Conservation (phyloP, 2,888 invertebrate genomes). For the Argyresthia goedartella region DNA sequence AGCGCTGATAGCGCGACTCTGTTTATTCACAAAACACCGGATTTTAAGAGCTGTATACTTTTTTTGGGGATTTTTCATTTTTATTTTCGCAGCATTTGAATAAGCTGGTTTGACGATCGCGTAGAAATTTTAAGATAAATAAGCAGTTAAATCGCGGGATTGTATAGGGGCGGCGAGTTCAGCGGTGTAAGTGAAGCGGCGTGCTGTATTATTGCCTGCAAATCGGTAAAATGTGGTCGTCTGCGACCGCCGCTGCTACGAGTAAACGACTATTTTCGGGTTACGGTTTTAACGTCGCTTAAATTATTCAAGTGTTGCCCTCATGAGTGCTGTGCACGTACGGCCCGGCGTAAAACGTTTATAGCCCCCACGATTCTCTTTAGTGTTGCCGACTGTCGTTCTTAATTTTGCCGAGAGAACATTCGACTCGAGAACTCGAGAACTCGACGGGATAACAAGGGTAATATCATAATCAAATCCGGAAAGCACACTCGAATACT, state of each 20-base stretch:
- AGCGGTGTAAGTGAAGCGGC: conserved; percentile 5
- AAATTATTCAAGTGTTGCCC: conserved; percentile 62
- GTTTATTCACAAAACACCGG: conserved; percentile 66
- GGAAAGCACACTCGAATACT: no score
- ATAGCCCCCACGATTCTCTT: conserved; percentile 23
- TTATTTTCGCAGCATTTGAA: neutral
- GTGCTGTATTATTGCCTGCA: conserved; percentile 64
- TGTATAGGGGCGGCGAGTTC: neutral
- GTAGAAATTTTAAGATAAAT: neutral
- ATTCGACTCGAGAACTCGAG: neutral
- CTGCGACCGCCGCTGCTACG: conserved; percentile 11
- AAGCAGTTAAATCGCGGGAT: neutral
- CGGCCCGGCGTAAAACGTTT: conserved; percentile 41
- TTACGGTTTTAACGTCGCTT: conserved; percentile 59
- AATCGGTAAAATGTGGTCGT: conserved; percentile 24
- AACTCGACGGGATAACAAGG: no score
- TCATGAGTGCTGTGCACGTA: conserved; percentile 56
- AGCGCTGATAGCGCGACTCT: conserved; percentile 52
- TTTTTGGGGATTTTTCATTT: neutral
- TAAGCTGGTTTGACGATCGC: neutral
- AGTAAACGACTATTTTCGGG: conserved; percentile 58
- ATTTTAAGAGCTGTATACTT: conserved; percentile 28
- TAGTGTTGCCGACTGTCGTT: neutral
- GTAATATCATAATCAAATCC: no score
- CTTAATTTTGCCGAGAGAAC: neutral